Evolutionary conservation across 2,113 vertebrate species (phyloP), one percentile per base, ranked within the genome.

Genomic region (Ptilonorhynchus violaceus): DNA sequence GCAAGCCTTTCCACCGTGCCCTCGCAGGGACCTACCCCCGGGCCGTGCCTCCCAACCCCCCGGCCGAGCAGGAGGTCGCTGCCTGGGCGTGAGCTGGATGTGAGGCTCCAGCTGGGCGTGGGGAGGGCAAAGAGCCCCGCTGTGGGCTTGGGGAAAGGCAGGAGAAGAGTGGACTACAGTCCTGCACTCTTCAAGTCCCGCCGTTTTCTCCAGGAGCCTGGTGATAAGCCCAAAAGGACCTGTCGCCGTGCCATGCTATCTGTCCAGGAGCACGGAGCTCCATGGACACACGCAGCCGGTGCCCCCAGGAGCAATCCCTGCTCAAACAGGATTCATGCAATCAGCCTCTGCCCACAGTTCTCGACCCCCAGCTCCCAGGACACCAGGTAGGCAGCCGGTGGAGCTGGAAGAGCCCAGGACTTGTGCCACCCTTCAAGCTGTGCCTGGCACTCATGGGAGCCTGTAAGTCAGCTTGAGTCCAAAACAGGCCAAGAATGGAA

Each of bases 71-170:
- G 52, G 39, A 37, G 13, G 28, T 49, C 70, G 46, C 17, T 85
- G 63, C 30, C 24, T 3, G 24, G 0, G 0, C 9, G 33, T 12
- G 49, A 39, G 58, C 31, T 21, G 50, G 15, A 13, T 18, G 16
- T 3, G 14, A 88, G 70, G 50, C 44, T 87, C 56, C 80, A 64
- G 72, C 30, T n/a, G 1, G 1, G 15, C 1, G 6, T 0, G 2
- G 27, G 42, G 50, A 74, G 11, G 30, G 15, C n/a, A n/a, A 70
- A 59, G 1, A 1, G 35, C 33, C 50, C 81, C 0, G 0, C 41
- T 42, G 14, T 17, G 77, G 21, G 62, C 55, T n/a, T 63, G n/a
- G 25, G 11, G 30, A 85, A 49, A 76, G 58, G 37, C 3, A n/a
- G 66, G 18, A 69, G 28, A 44, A 76, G 31, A 33, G 41, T 6